Percentiles rank a stretch among this genome's conserved stretches.
Conservation (phyloP, 2,888 invertebrate genomes). For the Cecidostiba fungosa region DNA sequence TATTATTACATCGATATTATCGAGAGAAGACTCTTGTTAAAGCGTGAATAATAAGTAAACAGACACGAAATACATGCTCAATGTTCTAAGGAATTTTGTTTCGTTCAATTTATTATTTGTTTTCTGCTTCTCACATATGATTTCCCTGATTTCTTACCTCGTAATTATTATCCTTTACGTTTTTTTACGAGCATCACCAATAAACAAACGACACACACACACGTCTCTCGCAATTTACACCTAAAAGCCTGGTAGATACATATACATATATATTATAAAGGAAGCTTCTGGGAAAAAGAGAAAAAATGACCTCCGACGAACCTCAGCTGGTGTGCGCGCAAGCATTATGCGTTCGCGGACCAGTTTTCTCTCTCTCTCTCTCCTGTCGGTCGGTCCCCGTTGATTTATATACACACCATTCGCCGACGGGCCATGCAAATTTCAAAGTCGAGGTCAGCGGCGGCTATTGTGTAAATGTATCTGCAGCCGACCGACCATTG, state of each 20-base stretch:
- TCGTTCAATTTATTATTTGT: constrained; percentile 47
- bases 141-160: constrained; percentile 50
- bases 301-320: constrained; percentile 1
- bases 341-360: constrained; percentile 47
- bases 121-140: constrained; percentile 45
- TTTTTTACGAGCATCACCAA: neutral
- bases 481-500: neutral
- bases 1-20: constrained; percentile 25
- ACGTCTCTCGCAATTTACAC: no score
- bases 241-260: neutral
- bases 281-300: constrained; percentile 1
- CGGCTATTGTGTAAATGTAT: constrained; percentile 3
- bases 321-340: constrained; percentile 6
- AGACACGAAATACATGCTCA: constrained; percentile 55
- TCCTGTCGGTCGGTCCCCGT: constrained; percentile 35
- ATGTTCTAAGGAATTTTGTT: constrained; percentile 55
- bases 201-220: neutral
- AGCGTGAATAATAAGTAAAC: constrained; percentile 48
- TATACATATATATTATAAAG: no score
- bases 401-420: constrained; percentile 72
- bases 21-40: constrained; percentile 57
- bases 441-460: constrained; percentile 67
- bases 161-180: neutral
- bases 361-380: constrained; percentile 39
- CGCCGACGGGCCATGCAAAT: constrained; percentile 70